Evolutionary conservation across 2,797 vertebrate genomes (phyloP).

Genomic region (Kryptolebias ocellatus): DNA sequence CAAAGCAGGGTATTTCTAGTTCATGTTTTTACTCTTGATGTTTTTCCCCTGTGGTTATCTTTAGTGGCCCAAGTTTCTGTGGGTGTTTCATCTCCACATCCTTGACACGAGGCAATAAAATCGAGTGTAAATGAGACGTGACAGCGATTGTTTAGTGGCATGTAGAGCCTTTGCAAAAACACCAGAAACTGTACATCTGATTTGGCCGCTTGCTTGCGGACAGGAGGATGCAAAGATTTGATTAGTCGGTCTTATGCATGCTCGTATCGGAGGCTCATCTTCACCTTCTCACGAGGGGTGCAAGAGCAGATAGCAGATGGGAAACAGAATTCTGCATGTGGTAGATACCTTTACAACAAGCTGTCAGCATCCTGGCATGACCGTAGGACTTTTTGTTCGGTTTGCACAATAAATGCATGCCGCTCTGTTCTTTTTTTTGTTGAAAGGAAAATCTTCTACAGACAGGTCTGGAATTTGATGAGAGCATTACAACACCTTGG

Average conservation of each 20-base stretch:
- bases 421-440: background rate
- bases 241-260: slow-evolving; percentile 33
- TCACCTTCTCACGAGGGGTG: slow-evolving; percentile 1
- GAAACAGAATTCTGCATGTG: slow-evolving; percentile 9
- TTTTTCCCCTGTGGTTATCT: slow-evolving; percentile 65
- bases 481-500: no score
- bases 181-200: slow-evolving; percentile 11
- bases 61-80: slow-evolving; percentile 60
- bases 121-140: slow-evolving; percentile 36
- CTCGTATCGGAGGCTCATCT: slow-evolving; percentile 37
- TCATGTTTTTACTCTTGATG: slow-evolving; percentile 60
- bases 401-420: slow-evolving; percentile 2
- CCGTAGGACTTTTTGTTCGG: slow-evolving; percentile 1
- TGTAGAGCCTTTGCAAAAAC: background rate
- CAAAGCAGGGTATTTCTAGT: slow-evolving; percentile 68
- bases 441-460: background rate
- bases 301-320: slow-evolving; percentile 28
- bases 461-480: no score
- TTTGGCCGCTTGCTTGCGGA: slow-evolving; percentile 32
- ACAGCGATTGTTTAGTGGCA: slow-evolving; percentile 14
- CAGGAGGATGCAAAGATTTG: slow-evolving; percentile 36
- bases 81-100: slow-evolving; percentile 63
- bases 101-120: slow-evolving; percentile 37
- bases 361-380: slow-evolving; percentile 11
- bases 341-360: slow-evolving; percentile 8